These are phyloP conservation scores for Mobula hypostoma DNA, from an alignment of 2,113 vertebrate genomes.

Conservation along the genomic window DNA sequence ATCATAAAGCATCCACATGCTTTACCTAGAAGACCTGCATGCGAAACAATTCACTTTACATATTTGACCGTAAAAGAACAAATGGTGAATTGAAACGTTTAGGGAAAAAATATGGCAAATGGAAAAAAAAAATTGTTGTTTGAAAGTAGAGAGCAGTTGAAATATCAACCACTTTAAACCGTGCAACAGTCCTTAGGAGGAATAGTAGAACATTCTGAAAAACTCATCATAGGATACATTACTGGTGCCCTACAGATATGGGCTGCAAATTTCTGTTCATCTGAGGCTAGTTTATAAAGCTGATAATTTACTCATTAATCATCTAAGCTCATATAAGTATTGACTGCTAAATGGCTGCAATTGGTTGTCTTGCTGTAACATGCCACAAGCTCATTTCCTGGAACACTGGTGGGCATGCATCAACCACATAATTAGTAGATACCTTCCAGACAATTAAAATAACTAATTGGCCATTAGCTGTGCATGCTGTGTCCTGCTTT, in stretches of 20 bases:
- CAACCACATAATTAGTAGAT: conserved; percentile 34
- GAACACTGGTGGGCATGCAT: conserved; percentile 21
- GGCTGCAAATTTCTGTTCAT: background rate
- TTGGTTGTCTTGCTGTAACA: background rate
- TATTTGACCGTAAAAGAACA: background rate
- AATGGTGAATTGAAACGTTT: background rate
- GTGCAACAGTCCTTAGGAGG: background rate
- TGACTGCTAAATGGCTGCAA: background rate
- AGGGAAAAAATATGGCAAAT: background rate
- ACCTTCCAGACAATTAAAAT: conserved; percentile 33
- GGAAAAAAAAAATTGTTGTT: background rate
- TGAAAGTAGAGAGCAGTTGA: background rate
- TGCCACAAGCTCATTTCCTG: background rate
- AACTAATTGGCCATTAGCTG: conserved; percentile 32
- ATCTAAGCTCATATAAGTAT: background rate
- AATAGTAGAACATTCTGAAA: background rate
- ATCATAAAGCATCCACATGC: background rate
- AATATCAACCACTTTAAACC: background rate
- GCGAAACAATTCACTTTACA: background rate
- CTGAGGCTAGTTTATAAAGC: background rate
- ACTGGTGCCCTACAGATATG: background rate
- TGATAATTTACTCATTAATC: conserved; percentile 12
- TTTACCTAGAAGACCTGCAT: background rate
- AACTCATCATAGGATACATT: background rate
- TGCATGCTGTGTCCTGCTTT: conserved; percentile 15